Percentiles rank a stretch among this genome's conserved stretches.
Conservation (phyloP, 2,888 invertebrate genomes). For the Rhopalosiphum nymphaeae region DNA sequence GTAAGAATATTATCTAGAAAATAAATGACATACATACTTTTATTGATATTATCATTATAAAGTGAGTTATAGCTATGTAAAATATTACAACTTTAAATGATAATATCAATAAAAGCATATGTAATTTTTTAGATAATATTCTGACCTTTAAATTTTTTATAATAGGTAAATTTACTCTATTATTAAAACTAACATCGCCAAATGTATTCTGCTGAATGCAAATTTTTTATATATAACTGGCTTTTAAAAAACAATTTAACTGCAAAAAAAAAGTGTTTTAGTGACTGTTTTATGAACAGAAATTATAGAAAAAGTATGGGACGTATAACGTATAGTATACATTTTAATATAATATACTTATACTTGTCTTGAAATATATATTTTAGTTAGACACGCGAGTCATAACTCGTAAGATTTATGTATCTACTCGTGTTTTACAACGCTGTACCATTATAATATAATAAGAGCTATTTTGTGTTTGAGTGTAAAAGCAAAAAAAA, state of each 20-base stretch:
- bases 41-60: no score
- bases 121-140: no score
- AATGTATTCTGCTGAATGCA: no score
- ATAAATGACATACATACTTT: no score
- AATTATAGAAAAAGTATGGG: neutral
- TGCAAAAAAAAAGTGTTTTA: neutral
- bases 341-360: constrained; percentile 7
- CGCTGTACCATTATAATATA: neutral
- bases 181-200: no score
- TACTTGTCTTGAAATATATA: neutral
- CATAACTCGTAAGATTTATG: neutral
- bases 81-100: no score
- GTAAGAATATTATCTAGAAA: no score
- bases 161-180: no score
- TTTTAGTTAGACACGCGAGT: neutral
- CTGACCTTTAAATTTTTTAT: no score
- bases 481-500: neutral
- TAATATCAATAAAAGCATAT: no score
- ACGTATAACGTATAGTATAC: neutral
- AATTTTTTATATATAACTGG: no score
- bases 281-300: neutral
- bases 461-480: constrained; percentile 12
- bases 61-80: no score
- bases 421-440: neutral
- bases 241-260: neutral